These are phyloP conservation scores for Pachyramphus minor DNA, from an alignment of 2,113 vertebrate genomes.

Conservation along the genomic window DNA sequence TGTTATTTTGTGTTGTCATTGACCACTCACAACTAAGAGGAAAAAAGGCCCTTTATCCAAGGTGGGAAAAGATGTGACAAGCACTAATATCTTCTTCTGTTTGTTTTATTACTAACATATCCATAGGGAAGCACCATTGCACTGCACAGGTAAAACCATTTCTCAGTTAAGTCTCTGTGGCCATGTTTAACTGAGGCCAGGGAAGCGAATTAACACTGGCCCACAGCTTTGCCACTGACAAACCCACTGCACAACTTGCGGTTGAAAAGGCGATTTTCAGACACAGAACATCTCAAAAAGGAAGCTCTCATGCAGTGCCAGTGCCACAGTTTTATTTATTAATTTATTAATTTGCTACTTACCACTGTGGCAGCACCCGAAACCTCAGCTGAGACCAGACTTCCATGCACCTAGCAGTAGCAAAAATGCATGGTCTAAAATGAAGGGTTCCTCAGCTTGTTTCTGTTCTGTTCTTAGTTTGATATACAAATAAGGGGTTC, in stretches of 20 bases:
- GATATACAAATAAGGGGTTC: not conserved
- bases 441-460: not conserved
- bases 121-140: not conserved
- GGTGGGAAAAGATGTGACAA: not conserved
- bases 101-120: not conserved
- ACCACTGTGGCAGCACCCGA: not conserved
- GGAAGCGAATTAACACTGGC: not conserved
- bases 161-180: not conserved
- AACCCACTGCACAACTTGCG: too few species aligned
- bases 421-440: not conserved
- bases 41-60: not conserved
- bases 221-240: not conserved
- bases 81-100: not conserved
- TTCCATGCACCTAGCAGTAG: not conserved
- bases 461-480: not conserved
- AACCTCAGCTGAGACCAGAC: not conserved
- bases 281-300: not conserved
- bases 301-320: fast-evolving
- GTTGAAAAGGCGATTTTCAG: not conserved
- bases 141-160: not conserved
- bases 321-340: not conserved
- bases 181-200: fast-evolving
- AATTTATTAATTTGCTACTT: not conserved
- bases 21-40: not conserved
- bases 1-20: not conserved